Evolutionary conservation across 1,140 invertebrate species (phyloP).

Genomic region (Delia radicum): DNA sequence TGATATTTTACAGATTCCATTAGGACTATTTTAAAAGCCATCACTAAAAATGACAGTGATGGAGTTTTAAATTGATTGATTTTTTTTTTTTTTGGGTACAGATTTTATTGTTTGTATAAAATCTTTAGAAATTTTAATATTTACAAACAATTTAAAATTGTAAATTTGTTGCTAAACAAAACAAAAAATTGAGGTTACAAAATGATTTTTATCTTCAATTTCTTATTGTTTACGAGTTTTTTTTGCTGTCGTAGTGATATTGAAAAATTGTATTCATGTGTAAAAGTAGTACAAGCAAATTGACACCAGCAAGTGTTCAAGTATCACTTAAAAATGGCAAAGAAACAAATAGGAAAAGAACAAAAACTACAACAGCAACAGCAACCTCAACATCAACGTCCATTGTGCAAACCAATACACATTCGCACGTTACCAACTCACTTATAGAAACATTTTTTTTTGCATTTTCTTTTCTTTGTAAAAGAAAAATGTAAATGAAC

Average conservation of each 20-base stretch:
- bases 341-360: neutral
- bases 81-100: neutral
- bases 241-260: neutral
- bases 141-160: neutral
- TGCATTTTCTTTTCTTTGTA: no score
- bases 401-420: neutral
- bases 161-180: neutral
- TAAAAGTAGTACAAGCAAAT: neutral
- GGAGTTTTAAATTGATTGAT: neutral
- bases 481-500: no score
- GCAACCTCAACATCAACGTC: neutral
- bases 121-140: neutral
- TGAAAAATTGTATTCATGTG: neutral
- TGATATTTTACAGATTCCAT: neutral
- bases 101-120: no score
- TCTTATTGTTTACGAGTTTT: neutral
- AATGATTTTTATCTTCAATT: neutral
- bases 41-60: neutral
- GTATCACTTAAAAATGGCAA: conserved; percentile 4
- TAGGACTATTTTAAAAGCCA: neutral
- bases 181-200: neutral
- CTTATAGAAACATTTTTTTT: no score
- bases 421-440: neutral
- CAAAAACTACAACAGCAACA: neutral
- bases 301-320: conserved; percentile 3